These are phyloP conservation scores for Anthoscopus minutus DNA, from an alignment of 2,113 vertebrate genomes.

Conservation along the genomic window DNA sequence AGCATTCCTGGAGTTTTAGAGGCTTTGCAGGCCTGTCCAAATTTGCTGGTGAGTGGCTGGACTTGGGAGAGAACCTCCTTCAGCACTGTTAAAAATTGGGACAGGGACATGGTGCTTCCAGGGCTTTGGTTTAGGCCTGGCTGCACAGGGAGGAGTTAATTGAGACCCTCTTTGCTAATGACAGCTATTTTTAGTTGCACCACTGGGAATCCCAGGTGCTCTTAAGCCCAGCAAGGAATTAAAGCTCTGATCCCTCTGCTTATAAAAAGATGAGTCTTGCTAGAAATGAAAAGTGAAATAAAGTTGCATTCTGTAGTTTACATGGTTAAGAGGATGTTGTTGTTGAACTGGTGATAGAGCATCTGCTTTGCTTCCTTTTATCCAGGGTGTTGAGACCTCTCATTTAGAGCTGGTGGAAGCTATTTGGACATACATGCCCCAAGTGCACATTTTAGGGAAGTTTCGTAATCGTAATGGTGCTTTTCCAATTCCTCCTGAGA, in stretches of 20 bases:
- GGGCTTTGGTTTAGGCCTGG: neutral
- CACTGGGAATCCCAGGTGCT: neutral
- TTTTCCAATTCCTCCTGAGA: constrained; percentile 97
- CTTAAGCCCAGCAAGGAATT: neutral
- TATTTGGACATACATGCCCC: constrained; percentile 99
- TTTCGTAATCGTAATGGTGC: constrained; percentile 98
- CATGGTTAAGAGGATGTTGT: neutral
- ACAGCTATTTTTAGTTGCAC: neutral
- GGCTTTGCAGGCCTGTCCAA: constrained; percentile 93
- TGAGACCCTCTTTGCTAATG: neutral
- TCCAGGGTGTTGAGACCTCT: constrained; percentile 95
- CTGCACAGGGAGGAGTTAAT: neutral
- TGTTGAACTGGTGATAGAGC: constrained; percentile 1
- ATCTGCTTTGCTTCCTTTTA: constrained; percentile 38
- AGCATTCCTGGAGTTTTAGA: constrained; percentile 97
- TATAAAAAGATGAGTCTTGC: neutral
- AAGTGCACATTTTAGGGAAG: constrained; percentile 97
- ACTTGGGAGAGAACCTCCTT: neutral
- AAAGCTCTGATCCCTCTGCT: neutral
- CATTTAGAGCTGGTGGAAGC: constrained; percentile 97
- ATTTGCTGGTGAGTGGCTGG: constrained; percentile 83
- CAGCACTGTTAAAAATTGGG: neutral
- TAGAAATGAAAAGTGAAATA: neutral
- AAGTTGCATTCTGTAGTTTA: neutral
- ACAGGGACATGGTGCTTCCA: neutral